phyloP scores from a whole-genome alignment of 2,888 invertebrate species.

The Acanthopleura granulata region DNA sequence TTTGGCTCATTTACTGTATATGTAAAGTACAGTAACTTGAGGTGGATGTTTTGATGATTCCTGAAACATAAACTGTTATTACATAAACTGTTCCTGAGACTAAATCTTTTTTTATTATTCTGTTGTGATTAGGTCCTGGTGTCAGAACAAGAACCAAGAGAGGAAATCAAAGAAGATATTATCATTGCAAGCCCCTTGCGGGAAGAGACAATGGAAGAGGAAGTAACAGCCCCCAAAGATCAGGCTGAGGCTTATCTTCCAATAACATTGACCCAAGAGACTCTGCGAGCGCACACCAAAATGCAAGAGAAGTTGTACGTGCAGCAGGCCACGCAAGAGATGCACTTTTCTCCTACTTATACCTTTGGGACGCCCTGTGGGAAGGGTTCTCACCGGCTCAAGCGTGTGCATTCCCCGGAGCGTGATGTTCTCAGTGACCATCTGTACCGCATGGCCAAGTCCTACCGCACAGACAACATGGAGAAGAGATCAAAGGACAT shows the following conservation, averaged over 20 bases:
- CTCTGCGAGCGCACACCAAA: slow-evolving; percentile 45
- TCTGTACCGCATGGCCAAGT: background rate
- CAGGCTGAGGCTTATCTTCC: slow-evolving; percentile 28
- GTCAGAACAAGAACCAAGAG: slow-evolving; percentile 51
- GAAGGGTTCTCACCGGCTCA: slow-evolving; percentile 27
- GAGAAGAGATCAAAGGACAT: background rate
- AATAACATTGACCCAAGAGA: slow-evolving; percentile 45
- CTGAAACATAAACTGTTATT: too few species aligned
- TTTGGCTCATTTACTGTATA: too few species aligned
- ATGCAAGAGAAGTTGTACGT: slow-evolving; percentile 48
- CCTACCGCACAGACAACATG: background rate
- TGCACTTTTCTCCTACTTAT: background rate
- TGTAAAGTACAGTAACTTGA: too few species aligned
- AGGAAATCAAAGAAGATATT: slow-evolving; percentile 31
- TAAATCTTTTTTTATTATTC: too few species aligned
- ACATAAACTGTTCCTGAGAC: too few species aligned
- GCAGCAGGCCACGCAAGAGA: slow-evolving; percentile 44
- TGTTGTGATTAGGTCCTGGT: slow-evolving; percentile 42
- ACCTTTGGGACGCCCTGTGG: background rate
- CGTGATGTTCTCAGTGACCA: background rate
- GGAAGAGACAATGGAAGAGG: background rate
- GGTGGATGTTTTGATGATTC: too few species aligned
- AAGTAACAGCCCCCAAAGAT: background rate
- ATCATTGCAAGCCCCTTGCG: background rate
- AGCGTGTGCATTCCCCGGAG: slow-evolving; percentile 37